Evolutionary conservation across 2,113 vertebrate species (phyloP).

Genomic region (Corythaeola cristata): DNA sequence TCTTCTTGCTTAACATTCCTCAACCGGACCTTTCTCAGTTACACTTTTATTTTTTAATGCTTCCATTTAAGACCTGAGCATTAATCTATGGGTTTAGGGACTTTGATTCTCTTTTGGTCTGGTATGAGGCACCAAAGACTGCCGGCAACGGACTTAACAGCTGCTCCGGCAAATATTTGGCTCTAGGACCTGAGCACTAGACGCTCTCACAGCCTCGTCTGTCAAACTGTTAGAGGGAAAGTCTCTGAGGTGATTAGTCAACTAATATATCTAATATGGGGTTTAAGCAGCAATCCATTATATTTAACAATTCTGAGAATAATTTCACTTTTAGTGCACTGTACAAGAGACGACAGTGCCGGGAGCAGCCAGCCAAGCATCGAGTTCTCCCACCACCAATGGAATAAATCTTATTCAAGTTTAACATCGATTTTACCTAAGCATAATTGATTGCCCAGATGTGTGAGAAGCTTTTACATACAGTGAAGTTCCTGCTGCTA

Average conservation of each 20-base stretch:
- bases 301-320: conserved; percentile 36
- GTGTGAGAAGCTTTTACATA: neutral
- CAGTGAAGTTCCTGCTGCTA: neutral
- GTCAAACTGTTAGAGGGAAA: neutral
- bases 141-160: conserved; percentile 6
- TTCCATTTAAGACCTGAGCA: conserved; percentile 24
- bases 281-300: conserved; percentile 37
- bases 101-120: conserved; percentile 34
- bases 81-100: conserved; percentile 42
- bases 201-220: neutral
- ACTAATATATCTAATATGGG: conserved; percentile 22
- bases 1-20: conserved; percentile 33
- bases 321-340: neutral
- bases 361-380: neutral
- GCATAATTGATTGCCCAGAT: conserved; percentile 49
- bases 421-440: neutral
- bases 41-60: conserved; percentile 35
- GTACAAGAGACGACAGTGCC: neutral
- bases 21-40: neutral
- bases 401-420: neutral
- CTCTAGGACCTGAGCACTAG: neutral
- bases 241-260: conserved; percentile 49
- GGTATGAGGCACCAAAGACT: neutral
- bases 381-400: neutral
- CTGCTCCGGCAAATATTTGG: conserved; percentile 9